Base-by-base conservation (phyloP, 2,113 vertebrate genomes). In the Eira barbara region DNA sequence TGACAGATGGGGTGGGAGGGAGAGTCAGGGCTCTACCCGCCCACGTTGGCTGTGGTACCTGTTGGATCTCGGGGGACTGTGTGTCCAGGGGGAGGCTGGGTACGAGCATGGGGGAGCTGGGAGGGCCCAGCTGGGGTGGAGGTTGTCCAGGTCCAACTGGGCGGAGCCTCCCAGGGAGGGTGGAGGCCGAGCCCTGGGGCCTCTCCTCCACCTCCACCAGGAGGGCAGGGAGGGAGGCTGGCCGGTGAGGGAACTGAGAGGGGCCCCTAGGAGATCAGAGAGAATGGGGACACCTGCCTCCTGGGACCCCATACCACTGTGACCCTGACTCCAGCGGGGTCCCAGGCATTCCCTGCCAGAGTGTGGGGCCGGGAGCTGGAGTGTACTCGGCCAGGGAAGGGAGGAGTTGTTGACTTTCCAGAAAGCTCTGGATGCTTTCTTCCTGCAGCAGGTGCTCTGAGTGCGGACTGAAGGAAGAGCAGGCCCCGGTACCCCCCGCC, bases 1-100 rank as follows among this genome's bases (percentile, higher is more conserved):
- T 25, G 49, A 49, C 39, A 42, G 63, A 3, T 6, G 23, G 20
- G 31, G 10, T 3, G 6, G 23, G 3, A 13, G 42, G 23, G 7
- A 8, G 12, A 14, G 3, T 23, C 2, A 9, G 31, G 31, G 55
- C 29, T 61, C 82, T 27, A 20, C 52, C 39, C 2, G 23, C 52
- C 6, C 39, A 20, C 0, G 12, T 4, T 31, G 12, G 5, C 14
- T 4, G 71, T 42, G 31, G 55, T 0, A 1, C n/a, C 52, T 25
- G 13, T 31, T 47, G 21, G 39, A 17, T 78, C 31, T 36, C 1
- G 17, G 49, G 34, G 11, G 7, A 15, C 21, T 25, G 12, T 36
- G 59, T 18, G 21, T 91, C 59, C 4, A 23, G 25, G 89, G 15
- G 57, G 84, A 69, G 31, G 15, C 59, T 47, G 82, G 21, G 15